Evolutionary conservation across 2,113 vertebrate genomes (phyloP).

Genomic region (Dromaius novaehollandiae): DNA sequence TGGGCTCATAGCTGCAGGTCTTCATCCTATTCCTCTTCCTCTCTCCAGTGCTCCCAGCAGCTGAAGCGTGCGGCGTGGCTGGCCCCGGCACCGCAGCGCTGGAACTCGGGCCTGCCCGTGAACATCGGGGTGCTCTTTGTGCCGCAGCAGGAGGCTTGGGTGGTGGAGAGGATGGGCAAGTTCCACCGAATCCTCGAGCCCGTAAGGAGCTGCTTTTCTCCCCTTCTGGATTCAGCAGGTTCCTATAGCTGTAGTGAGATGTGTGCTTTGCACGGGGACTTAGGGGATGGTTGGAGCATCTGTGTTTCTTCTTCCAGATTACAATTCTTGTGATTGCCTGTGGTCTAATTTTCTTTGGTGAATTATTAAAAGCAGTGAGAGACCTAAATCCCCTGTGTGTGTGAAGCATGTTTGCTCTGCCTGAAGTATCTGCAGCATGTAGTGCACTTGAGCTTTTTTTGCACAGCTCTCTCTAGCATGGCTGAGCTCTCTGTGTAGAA

Average conservation of each 20-base stretch:
- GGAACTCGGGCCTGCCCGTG: constrained; percentile 82
- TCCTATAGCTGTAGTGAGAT: neutral
- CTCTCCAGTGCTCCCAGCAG: constrained; percentile 37
- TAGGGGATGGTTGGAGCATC: rapidly evolving
- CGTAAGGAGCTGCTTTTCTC: constrained; percentile 74
- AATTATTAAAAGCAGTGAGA: neutral
- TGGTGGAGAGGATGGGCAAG: constrained; percentile 96
- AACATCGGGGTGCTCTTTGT: constrained; percentile 95
- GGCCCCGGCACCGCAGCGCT: constrained; percentile 75
- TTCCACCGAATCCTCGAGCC: constrained; percentile 95
- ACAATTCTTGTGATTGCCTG: neutral
- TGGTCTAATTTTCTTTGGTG: neutral
- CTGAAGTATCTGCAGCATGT: neutral
- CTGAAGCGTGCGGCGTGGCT: neutral
- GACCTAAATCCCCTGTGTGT: rapidly evolving
- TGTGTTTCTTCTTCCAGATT: neutral
- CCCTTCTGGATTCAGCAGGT: constrained; percentile 1
- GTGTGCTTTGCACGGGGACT: neutral
- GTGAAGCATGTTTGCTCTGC: neutral
- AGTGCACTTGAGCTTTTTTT: rapidly evolving
- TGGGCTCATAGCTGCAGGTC: rapidly evolving
- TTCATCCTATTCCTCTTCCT: rapidly evolving
- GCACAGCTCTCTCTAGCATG: neutral
- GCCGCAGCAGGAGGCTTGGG: constrained; percentile 97
- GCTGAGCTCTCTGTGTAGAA: neutral